A percentile compares a stretch with the other conserved stretches of the same genome.
phyloP scores from a whole-genome alignment of 2,797 vertebrate genomes.

The Peromyscus melanophrys region DNA sequence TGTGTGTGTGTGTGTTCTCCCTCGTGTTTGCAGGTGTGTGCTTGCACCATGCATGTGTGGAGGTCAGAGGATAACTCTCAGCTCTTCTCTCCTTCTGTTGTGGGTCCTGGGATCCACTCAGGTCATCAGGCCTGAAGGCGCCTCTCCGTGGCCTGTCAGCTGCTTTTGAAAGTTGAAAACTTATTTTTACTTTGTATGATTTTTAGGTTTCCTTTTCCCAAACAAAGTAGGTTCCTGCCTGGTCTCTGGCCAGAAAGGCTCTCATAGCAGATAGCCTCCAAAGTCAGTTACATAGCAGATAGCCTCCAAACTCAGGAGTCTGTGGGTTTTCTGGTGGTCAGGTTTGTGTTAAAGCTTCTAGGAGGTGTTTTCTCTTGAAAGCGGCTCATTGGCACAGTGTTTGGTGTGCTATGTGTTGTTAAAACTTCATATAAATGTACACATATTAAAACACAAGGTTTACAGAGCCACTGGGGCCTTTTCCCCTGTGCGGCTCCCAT shows the following conservation, averaged over 20 bases:
- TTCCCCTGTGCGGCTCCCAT: not conserved
- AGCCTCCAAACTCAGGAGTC: conserved; percentile 82
- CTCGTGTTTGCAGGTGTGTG: not conserved
- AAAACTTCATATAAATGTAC: conserved; percentile 83
- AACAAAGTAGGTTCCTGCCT: conserved; percentile 67
- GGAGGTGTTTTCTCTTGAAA: conserved; percentile 82
- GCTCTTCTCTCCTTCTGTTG: not conserved
- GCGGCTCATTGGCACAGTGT: conserved; percentile 81
- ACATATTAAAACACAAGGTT: conserved; percentile 79
- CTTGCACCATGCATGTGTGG: not conserved
- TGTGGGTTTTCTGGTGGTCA: conserved; percentile 80
- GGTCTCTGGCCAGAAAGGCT: not conserved
- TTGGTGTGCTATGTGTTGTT: conserved; percentile 80
- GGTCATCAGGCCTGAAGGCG: not conserved
- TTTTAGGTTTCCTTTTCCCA: conserved; percentile 10
- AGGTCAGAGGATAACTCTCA: not conserved
- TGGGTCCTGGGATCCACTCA: not conserved
- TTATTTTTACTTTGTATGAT: conserved; percentile 58
- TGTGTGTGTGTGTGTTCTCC: not conserved
- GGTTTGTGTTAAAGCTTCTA: conserved; percentile 76
- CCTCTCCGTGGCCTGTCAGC: not conserved
- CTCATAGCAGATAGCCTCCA: conserved; percentile 68
- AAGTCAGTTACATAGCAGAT: conserved; percentile 60
- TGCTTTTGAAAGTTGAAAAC: conserved; percentile 70
- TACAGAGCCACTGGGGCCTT: conserved; percentile 67